phyloP scores from a whole-genome alignment of 2,797 vertebrate species.

The Acipenser oxyrinchus region DNA sequence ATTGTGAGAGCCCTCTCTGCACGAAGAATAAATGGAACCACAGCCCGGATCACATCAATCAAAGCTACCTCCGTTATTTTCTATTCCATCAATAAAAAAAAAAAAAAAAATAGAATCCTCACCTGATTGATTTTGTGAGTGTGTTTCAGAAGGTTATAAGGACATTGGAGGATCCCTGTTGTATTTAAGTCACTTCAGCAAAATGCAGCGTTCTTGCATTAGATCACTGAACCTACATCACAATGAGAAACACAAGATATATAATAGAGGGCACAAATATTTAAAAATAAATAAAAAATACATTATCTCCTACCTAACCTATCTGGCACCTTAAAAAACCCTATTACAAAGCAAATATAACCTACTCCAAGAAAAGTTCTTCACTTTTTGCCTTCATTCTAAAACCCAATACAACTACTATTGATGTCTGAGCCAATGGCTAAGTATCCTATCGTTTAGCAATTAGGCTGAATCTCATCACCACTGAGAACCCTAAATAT shows the following conservation, averaged over 20 bases:
- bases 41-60: constrained; percentile 27
- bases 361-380: too few relatives aligned
- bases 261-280: constrained; percentile 5
- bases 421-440: too few relatives aligned
- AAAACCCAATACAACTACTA: too few relatives aligned
- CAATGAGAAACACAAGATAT: neutral
- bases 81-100: constrained; percentile 26
- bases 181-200: neutral
- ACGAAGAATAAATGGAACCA: constrained; percentile 27
- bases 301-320: neutral
- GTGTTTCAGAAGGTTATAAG: constrained; percentile 18
- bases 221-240: neutral
- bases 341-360: too few relatives aligned
- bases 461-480: too few relatives aligned
- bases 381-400: too few relatives aligned
- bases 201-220: neutral
- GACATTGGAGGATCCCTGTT: constrained; percentile 16
- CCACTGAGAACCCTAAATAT: too few relatives aligned
- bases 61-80: constrained; percentile 31
- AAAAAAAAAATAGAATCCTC: constrained; percentile 8
- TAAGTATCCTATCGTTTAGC: too few relatives aligned
- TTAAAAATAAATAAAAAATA: neutral
- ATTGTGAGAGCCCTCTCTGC: constrained; percentile 31
- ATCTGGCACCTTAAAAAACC: too few relatives aligned
- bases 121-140: constrained; percentile 26